These are phyloP conservation scores for Caenorhabditis tropicalis DNA, from an alignment of 1,140 invertebrate species.

Conservation along the genomic window DNA sequence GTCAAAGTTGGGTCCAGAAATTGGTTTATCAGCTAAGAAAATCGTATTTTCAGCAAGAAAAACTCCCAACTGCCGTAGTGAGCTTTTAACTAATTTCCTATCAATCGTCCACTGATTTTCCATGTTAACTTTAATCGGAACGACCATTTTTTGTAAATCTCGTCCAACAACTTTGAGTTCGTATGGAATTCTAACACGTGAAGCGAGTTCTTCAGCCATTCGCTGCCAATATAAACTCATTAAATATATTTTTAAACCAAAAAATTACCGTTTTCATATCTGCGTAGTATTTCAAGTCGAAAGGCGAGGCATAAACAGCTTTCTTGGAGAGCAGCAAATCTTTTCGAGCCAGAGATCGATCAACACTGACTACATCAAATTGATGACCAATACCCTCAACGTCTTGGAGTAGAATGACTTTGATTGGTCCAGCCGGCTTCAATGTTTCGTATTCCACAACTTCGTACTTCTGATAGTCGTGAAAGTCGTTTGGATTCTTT, in stretches of 20 bases:
- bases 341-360: conserved; percentile 57
- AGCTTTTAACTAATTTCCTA: conserved; percentile 58
- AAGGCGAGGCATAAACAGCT: conserved; percentile 70
- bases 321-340: conserved; percentile 64
- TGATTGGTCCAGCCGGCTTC: conserved; percentile 59
- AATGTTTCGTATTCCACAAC: conserved; percentile 60
- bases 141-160: conserved; percentile 59
- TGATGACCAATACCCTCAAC: conserved; percentile 70
- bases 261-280: conserved; percentile 65
- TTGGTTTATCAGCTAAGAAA: conserved; percentile 52
- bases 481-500: conserved; percentile 58
- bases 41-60: conserved; percentile 56
- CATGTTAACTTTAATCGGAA: conserved; percentile 68
- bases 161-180: conserved; percentile 60
- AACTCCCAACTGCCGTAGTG: conserved; percentile 60
- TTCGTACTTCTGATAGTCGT: conserved; percentile 64
- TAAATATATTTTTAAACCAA: neutral
- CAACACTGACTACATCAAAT: conserved; percentile 67
- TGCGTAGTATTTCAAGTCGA: conserved; percentile 70
- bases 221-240: conserved; percentile 49
- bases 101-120: conserved; percentile 66
- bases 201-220: conserved; percentile 65
- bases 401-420: conserved; percentile 70
- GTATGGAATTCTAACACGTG: conserved; percentile 65
- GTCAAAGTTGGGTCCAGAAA: conserved; percentile 66